These are phyloP conservation scores for Epinotia demarniana DNA, from an alignment of 2,888 invertebrate genomes.

Conservation along the genomic window DNA sequence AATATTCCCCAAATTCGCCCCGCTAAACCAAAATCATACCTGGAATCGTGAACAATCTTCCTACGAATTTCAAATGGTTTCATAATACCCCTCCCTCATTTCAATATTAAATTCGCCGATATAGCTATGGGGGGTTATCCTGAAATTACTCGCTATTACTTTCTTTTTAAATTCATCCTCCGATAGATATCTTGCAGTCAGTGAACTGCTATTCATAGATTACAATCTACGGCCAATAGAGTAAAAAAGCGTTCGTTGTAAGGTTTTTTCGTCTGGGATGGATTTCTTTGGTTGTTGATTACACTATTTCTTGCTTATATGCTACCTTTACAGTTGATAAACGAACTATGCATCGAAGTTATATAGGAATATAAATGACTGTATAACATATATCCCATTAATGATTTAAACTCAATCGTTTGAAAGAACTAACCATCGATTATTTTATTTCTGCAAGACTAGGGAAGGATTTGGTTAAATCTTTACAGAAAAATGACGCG, in stretches of 20 bases:
- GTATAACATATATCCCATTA: no score
- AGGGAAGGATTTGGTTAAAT: no score
- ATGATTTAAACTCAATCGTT: no score
- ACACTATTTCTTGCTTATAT: no score
- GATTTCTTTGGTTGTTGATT: conserved; percentile 20
- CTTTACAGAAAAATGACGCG: no score
- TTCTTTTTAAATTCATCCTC: conserved; percentile 40
- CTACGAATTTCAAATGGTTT: conserved; percentile 48
- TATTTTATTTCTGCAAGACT: no score
- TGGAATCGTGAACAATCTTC: conserved; percentile 18
- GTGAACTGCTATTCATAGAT: conserved; percentile 36
- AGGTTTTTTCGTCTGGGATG: conserved; percentile 20
- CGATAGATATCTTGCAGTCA: conserved; percentile 37
- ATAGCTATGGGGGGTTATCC: conserved; percentile 28
- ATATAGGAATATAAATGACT: no score
- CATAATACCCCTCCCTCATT: conserved; percentile 66
- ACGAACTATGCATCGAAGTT: no score
- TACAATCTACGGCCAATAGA: conserved; percentile 28
- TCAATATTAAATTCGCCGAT: conserved; percentile 68
- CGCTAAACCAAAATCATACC: conserved; percentile 15
- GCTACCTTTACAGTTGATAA: no score
- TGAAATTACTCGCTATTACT: conserved; percentile 28
- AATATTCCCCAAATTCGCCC: conserved; percentile 7
- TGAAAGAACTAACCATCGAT: no score
- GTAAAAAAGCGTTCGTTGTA: conserved; percentile 5